phyloP scores from a whole-genome alignment of 2,797 vertebrate genomes.

The Hippoglossus hippoglossus region DNA sequence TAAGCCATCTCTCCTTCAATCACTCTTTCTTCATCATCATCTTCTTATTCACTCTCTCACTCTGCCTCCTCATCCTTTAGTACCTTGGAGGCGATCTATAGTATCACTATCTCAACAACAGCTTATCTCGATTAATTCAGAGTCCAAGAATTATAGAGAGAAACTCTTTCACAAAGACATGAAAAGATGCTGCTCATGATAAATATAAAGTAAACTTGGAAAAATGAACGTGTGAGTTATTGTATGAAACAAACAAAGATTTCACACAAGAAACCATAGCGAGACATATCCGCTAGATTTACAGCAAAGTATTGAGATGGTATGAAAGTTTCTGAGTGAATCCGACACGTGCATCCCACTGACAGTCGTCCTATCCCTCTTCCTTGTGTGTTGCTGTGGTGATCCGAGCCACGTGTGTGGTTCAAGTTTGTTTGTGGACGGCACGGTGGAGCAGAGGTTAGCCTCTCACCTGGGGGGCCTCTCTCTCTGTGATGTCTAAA shows the following conservation, averaged over 20 bases:
- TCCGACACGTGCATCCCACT: background rate
- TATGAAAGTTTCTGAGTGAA: background rate
- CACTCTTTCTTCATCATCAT: conserved; percentile 3
- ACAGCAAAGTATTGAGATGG: background rate
- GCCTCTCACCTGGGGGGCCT: too few species aligned
- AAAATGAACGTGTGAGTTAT: too few species aligned
- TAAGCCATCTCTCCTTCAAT: conserved; percentile 42
- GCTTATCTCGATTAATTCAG: background rate
- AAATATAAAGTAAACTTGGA: background rate
- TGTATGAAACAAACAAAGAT: background rate
- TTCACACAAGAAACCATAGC: background rate
- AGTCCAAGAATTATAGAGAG: too few species aligned
- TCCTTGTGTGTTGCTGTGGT: background rate
- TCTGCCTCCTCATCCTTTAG: conserved; percentile 10
- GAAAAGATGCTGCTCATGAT: background rate
- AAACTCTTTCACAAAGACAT: background rate
- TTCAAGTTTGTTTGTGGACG: background rate
- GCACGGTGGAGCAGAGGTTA: too few species aligned
- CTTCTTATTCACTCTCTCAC: too few species aligned
- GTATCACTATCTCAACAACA: background rate
- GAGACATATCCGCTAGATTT: background rate
- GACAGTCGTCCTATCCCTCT: background rate
- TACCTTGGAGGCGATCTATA: background rate
- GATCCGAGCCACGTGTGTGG: background rate
- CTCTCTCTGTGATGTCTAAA: too few species aligned